Percentiles rank a stretch among this genome's conserved stretches.
phyloP scores from a whole-genome alignment of 2,888 invertebrate species.

The Kryphioiulus occultus region DNA sequence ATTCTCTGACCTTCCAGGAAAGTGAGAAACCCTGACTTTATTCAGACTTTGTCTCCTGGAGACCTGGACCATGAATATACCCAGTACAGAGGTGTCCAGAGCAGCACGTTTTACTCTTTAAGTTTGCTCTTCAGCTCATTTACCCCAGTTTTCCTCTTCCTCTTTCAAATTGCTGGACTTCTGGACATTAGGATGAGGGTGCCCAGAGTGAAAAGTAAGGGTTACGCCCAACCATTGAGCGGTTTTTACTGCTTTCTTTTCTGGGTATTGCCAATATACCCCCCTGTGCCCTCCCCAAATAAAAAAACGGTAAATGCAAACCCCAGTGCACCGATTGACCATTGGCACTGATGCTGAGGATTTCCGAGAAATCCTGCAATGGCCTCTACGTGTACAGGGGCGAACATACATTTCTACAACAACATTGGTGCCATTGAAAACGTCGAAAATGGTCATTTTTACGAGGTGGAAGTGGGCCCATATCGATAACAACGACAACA shows the following conservation, averaged over 20 bases:
- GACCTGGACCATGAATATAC: too few relatives aligned
- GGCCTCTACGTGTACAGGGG: not conserved
- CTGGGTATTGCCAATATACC: slow-evolving; percentile 1
- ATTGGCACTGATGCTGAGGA: not conserved
- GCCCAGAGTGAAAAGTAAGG: not conserved
- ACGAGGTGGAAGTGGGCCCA: not conserved
- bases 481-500: not conserved
- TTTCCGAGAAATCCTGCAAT: not conserved
- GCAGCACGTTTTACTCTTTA: too few relatives aligned
- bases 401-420: not conserved
- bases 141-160: too few relatives aligned
- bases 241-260: not conserved
- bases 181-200: slow-evolving; percentile 5
- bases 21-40: too few relatives aligned
- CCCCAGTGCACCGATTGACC: not conserved
- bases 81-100: too few relatives aligned
- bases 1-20: too few relatives aligned
- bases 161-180: too few relatives aligned
- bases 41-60: too few relatives aligned
- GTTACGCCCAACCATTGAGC: not conserved
- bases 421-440: not conserved
- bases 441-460: not conserved
- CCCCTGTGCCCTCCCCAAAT: not conserved
- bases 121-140: too few relatives aligned
- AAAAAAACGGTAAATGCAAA: not conserved